Evolutionary conservation across 2,113 vertebrate genomes (phyloP), one percentile per base, ranked within the genome.

Genomic region (Desmodus rotundus): DNA sequence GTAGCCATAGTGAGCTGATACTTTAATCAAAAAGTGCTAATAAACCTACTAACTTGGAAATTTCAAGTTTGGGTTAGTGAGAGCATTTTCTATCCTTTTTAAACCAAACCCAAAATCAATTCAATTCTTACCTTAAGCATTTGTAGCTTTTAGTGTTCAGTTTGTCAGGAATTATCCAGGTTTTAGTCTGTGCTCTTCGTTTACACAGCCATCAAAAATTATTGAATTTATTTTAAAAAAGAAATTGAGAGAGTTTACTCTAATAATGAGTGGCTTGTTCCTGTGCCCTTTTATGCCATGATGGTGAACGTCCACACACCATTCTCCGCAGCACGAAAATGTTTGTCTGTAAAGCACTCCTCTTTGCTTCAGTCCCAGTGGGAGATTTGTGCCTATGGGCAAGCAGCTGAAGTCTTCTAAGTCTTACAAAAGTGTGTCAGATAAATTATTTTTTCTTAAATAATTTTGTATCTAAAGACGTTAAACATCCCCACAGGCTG

Each of bases 381-480:
- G 52, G 72, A 14, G 24, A 58, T 63, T 65, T 68, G 52, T 73
- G 24, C n/a, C 47, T 61, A 31, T 87, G 77, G 65, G 41, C 43
- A 91, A 96, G 89, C 58, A 45, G 19, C 45, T 65, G 85, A 33
- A 85, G 3, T 58, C 54, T 86, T 82, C 1, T 5, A 83, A 43
- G 4, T 63, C 50, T 70, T 54, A 91, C 19, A 12, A 77, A 33
- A 22, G 2, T 87, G 38, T 87, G 24, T 67, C 11, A 77, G 93
- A 89, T 73, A 83, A 96, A 85, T 89, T 77, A 0, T 68, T 89
- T 92, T 92, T 84, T 78, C 14, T 88, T 77, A 87, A 96, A 36
- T 86, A 76, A 65, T 43, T 84, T 74, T 24, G 4, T 81, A 54
- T 82, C 61, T 87, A 80, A 91, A 82, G 28, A 68, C 70, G 7